A percentile compares a stretch with the other conserved stretches of the same genome.
Evolutionary conservation across 2,888 invertebrate genomes (phyloP).

Genomic region (Lathronympha strigana): DNA sequence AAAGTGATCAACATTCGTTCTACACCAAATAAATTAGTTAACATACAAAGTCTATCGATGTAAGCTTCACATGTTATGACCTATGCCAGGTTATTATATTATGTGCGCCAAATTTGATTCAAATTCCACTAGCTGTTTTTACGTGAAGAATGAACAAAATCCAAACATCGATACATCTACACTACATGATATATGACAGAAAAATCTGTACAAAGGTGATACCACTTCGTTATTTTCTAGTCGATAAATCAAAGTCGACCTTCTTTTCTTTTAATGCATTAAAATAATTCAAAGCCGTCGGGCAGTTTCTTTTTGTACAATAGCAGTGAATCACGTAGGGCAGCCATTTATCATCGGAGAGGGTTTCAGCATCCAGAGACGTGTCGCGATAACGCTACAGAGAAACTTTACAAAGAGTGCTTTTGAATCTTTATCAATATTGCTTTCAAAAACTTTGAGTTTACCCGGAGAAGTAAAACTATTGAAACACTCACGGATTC

Average conservation of each 20-base stretch:
- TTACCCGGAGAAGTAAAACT: too few species aligned
- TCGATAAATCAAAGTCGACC: constrained; percentile 49
- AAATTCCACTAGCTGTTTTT: too few species aligned
- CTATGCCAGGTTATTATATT: too few species aligned
- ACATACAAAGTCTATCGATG: too few species aligned
- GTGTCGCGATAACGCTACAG: constrained; percentile 41
- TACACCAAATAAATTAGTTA: too few species aligned
- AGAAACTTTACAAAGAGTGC: constrained; percentile 19
- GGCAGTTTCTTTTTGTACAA: constrained; percentile 47
- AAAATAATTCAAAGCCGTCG: constrained; percentile 50
- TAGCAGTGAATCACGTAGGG: constrained; percentile 42
- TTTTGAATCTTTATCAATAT: not conserved
- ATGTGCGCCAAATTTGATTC: too few species aligned
- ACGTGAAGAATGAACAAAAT: too few species aligned
- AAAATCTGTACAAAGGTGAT: constrained; percentile 7
- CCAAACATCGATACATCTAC: not conserved
- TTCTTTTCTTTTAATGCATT: constrained; percentile 49
- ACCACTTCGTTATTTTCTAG: constrained; percentile 34
- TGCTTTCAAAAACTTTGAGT: too few species aligned
- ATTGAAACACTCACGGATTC: too few species aligned
- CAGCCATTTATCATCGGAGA: constrained; percentile 43
- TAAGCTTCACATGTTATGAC: too few species aligned
- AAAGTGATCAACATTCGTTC: too few species aligned
- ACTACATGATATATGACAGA: not conserved
- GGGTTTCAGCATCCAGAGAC: constrained; percentile 42